phyloP scores from a whole-genome alignment of 92 coral and sea anemone species.

The Blastomussa wellsi region DNA sequence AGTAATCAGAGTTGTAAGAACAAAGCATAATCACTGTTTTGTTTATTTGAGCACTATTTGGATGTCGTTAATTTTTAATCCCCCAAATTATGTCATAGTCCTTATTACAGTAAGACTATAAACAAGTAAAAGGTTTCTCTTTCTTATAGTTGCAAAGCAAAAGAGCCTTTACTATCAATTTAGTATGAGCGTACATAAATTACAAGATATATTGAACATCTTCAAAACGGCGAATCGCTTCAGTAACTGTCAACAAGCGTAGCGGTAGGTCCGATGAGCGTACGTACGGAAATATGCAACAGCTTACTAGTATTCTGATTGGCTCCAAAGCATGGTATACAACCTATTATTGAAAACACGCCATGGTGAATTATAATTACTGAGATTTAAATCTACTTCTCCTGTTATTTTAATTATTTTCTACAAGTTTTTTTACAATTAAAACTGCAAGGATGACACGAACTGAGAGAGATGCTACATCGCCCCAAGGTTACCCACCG shows the following conservation, averaged over 20 bases:
- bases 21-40: not conserved
- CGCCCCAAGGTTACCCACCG: too few species aligned
- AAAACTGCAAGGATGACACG: too few species aligned
- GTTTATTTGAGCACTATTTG: not conserved
- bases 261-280: not conserved
- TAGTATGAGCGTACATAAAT: not conserved
- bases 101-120: not conserved
- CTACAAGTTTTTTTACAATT: too few species aligned
- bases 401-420: too few species aligned
- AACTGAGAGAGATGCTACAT: too few species aligned
- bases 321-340: too few species aligned
- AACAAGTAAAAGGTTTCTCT: not conserved
- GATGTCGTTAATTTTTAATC: not conserved
- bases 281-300: too few species aligned
- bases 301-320: too few species aligned
- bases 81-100: not conserved
- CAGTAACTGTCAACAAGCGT: not conserved
- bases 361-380: too few species aligned
- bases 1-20: not conserved
- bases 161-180: not conserved
- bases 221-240: not conserved
- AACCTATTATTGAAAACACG: too few species aligned
- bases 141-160: not conserved
- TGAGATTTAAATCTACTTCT: too few species aligned
- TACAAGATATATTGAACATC: not conserved